phyloP scores from a whole-genome alignment of 2,113 vertebrate species.

The Podarcis raffonei region DNA sequence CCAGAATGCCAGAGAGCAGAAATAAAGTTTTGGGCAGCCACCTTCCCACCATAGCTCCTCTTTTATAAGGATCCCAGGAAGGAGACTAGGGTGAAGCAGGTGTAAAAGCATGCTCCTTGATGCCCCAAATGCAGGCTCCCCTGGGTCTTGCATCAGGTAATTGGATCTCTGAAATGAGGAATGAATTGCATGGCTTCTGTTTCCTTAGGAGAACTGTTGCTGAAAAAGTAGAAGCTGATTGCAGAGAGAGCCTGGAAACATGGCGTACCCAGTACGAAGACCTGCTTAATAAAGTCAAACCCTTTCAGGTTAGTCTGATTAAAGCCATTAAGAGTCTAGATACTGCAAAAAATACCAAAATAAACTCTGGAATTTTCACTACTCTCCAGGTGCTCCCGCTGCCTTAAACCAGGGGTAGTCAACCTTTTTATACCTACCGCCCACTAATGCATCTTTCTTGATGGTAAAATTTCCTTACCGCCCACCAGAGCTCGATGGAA shows the following conservation, averaged over 20 bases:
- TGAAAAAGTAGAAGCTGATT: conserved; percentile 65
- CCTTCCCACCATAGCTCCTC: no score
- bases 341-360: neutral
- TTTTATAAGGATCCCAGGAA: no score
- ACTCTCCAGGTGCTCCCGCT: neutral
- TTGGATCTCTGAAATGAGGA: neutral
- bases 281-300: conserved; percentile 87
- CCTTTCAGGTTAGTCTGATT: conserved; percentile 87
- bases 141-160: neutral
- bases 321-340: no score
- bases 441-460: no score
- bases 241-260: conserved; percentile 68
- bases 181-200: neutral
- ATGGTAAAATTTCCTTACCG: no score
- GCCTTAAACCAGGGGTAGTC: neutral
- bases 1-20: no score
- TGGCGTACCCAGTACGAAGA: conserved; percentile 90
- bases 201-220: conserved; percentile 59
- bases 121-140: no score
- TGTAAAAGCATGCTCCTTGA: no score
- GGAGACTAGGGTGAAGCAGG: no score
- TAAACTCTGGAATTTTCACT: neutral
- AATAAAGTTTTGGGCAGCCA: no score
- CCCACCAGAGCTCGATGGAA: no score
- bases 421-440: no score